Percentiles rank a stretch among this genome's conserved stretches.
phyloP scores from a whole-genome alignment of 2,888 invertebrate species.

The Eristalinus sepulchralis region DNA sequence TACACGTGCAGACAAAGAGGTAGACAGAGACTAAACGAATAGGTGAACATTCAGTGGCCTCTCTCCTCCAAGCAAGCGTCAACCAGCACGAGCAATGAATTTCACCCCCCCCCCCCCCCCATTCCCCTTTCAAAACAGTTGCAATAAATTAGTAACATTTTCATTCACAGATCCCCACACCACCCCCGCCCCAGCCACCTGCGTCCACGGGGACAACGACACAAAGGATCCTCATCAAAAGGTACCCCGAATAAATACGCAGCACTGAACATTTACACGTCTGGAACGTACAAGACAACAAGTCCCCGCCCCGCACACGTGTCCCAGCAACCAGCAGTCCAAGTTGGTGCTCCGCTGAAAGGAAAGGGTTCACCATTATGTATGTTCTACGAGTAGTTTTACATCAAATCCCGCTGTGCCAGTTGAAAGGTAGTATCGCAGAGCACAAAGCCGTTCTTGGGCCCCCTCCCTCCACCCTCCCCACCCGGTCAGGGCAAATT shows the following conservation, averaged over 20 bases:
- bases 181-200: not conserved
- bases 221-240: constrained; percentile 1
- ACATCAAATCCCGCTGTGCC: constrained; percentile 46
- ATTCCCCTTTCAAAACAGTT: not conserved
- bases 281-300: constrained; percentile 28
- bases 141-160: not conserved
- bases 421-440: constrained; percentile 21
- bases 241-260: not conserved
- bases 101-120: not conserved
- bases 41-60: too few relatives aligned
- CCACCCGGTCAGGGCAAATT: constrained; percentile 22
- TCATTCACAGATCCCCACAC: not conserved
- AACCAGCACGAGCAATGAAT: not conserved
- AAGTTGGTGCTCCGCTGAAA: constrained; percentile 21
- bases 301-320: constrained; percentile 8
- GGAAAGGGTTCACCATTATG: constrained; percentile 41
- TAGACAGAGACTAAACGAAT: too few relatives aligned
- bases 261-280: constrained; percentile 26
- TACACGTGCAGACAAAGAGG: too few relatives aligned
- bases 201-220: not conserved
- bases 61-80: not conserved
- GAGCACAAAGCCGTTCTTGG: not conserved
- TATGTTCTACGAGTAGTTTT: constrained; percentile 55
- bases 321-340: not conserved
- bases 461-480: not conserved